A percentile compares a stretch with the other conserved stretches of the same genome.
phyloP scores from a whole-genome alignment of 2,888 invertebrate genomes.

The Brachylomia viminalis region DNA sequence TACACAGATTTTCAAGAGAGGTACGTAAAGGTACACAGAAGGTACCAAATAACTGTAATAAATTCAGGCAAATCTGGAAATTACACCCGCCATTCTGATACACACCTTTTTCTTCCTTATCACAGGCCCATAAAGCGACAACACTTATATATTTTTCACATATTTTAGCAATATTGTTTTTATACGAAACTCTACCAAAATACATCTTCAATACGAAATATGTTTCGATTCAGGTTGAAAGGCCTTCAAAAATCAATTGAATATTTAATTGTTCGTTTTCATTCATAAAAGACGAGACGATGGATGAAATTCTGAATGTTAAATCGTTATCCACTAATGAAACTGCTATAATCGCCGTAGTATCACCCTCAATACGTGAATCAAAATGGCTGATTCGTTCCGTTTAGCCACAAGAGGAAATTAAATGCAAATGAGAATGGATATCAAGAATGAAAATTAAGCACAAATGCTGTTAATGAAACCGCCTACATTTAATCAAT shows the following conservation, averaged over 20 bases:
- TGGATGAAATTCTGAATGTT: conserved; percentile 11
- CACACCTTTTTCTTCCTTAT: background rate
- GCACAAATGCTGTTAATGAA: background rate
- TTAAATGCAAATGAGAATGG: conserved; percentile 41
- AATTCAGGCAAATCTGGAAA: no score
- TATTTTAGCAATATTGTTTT: no score
- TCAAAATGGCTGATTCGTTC: conserved; percentile 51
- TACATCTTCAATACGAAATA: no score
- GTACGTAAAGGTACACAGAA: no score
- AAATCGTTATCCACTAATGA: conserved; percentile 24
- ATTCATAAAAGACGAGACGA: conserved; percentile 23
- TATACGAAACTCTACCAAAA: no score
- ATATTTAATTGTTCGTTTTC: conserved; percentile 16
- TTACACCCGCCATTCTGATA: no score
- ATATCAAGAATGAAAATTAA: conserved; percentile 1
- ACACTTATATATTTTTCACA: no score
- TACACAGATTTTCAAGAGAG: no score
- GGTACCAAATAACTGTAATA: no score
- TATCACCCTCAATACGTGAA: conserved; percentile 34
- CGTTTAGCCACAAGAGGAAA: conserved; percentile 27
- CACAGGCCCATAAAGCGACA: no score
- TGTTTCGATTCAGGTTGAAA: background rate
- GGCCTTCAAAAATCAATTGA: background rate
- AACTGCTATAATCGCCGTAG: conserved; percentile 28
- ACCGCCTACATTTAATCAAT: background rate